Conservation (phyloP, 30 jellyfish, hydroid and myxozoan species). For the Phacellophora camtschatica region DNA sequence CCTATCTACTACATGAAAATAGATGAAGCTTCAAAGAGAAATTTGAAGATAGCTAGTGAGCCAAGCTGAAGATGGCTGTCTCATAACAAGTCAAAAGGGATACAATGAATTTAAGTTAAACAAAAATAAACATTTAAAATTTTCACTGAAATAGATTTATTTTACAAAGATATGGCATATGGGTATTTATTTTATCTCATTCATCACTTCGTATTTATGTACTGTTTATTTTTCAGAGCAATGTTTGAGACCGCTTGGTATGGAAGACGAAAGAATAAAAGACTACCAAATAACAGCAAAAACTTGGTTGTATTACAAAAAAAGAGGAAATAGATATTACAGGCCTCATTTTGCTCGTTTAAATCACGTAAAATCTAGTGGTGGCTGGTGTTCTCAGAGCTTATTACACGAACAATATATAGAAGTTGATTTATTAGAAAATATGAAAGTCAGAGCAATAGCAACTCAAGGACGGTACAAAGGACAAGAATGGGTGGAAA, state of each 20-base stretch:
- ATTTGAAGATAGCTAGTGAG: too few relatives aligned
- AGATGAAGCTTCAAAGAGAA: too few relatives aligned
- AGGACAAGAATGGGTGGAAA: slow-evolving; percentile 81
- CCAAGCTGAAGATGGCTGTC: too few relatives aligned
- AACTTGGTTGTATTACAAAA: slow-evolving; percentile 76
- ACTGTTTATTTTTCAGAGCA: slow-evolving; percentile 30
- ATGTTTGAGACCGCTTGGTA: slow-evolving; percentile 77
- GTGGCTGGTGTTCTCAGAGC: slow-evolving; percentile 95
- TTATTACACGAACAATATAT: slow-evolving; percentile 58
- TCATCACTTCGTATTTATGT: too few relatives aligned
- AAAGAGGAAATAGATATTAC: slow-evolving; percentile 47
- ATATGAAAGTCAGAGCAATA: slow-evolving; percentile 71
- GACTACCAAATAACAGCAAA: slow-evolving; percentile 78
- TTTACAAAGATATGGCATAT: too few relatives aligned
- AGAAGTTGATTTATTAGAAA: slow-evolving; percentile 66
- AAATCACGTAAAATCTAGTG: slow-evolving; percentile 63
- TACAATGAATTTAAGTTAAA: too few relatives aligned
- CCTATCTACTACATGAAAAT: too few relatives aligned
- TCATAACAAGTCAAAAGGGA: too few relatives aligned
- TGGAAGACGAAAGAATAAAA: slow-evolving; percentile 73
- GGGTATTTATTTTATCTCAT: too few relatives aligned
- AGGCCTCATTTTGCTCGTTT: slow-evolving; percentile 78
- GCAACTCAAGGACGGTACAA: slow-evolving; percentile 87
- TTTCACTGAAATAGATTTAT: too few relatives aligned
- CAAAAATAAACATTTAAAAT: too few relatives aligned